phyloP scores from a whole-genome alignment of 2,113 vertebrate genomes.

The Scartelaos histophorus region DNA sequence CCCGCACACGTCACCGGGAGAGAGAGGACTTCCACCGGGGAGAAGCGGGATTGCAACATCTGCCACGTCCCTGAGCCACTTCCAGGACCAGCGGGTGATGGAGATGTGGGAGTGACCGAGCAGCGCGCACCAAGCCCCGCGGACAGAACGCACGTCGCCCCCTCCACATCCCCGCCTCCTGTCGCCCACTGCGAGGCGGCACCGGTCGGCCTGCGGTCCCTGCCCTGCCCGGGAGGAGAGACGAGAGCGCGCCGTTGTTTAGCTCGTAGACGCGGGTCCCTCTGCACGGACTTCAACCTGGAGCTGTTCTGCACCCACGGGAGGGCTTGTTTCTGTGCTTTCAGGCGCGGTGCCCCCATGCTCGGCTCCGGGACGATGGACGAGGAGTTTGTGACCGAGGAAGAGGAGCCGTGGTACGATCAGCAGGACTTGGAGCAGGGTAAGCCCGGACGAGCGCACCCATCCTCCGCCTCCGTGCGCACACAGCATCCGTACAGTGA shows the following conservation, averaged over 20 bases:
- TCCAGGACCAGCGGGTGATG: slow-evolving; percentile 27
- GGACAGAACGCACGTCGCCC: slow-evolving; percentile 43
- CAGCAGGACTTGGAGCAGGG: slow-evolving; percentile 97
- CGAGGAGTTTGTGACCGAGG: slow-evolving; percentile 91
- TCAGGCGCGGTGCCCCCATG: slow-evolving; percentile 52
- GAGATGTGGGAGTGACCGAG: slow-evolving; percentile 46
- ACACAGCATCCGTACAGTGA: slow-evolving; percentile 17
- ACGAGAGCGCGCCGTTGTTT: background rate
- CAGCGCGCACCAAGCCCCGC: slow-evolving; percentile 33
- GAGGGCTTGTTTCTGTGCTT: slow-evolving; percentile 2
- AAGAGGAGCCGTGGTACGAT: slow-evolving; percentile 97
- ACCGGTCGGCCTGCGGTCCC: background rate
- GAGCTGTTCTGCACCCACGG: slow-evolving; percentile 40
- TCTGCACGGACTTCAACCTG: slow-evolving; percentile 16
- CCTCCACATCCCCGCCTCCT: background rate
- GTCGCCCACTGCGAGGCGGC: background rate
- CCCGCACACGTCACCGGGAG: background rate
- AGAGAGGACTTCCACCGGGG: background rate
- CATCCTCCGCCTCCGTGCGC: slow-evolving; percentile 2
- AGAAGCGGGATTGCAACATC: slow-evolving; percentile 41
- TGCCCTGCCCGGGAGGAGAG: background rate
- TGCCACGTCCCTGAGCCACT: slow-evolving; percentile 64
- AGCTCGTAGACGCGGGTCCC: background rate
- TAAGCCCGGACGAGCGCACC: slow-evolving; percentile 62
- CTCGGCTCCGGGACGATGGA: slow-evolving; percentile 87